phyloP scores from a whole-genome alignment of 2,113 vertebrate genomes.

The rabbit (Oryctolagus cuniculus) region DNA sequence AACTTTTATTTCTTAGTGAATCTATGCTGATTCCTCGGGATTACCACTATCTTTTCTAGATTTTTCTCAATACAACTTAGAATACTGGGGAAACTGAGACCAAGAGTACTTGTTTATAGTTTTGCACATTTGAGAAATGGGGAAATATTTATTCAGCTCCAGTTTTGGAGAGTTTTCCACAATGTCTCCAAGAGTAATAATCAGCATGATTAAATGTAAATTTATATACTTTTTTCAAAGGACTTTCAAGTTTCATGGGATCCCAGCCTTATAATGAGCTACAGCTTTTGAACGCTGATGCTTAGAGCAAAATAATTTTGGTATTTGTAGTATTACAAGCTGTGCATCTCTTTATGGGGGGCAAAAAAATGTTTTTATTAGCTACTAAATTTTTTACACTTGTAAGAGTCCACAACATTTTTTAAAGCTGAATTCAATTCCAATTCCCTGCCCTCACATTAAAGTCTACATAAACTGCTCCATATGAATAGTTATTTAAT shows the following conservation, averaged over 20 bases:
- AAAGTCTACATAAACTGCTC: conserved; percentile 77
- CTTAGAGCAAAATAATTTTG: conserved; percentile 65
- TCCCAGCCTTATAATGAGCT: conserved; percentile 8
- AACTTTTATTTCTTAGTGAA: conserved; percentile 3
- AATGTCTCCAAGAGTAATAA: conserved; percentile 39
- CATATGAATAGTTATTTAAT: conserved; percentile 78
- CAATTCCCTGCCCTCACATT: conserved; percentile 76
- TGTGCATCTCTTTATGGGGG: conserved; percentile 46
- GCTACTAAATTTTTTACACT: conserved; percentile 74
- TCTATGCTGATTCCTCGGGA: background rate
- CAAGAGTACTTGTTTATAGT: background rate
- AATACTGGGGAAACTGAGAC: conserved; percentile 9
- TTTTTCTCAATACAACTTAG: background rate
- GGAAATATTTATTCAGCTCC: background rate
- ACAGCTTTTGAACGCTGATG: conserved; percentile 47
- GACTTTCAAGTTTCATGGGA: conserved; percentile 50
- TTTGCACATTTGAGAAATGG: conserved; percentile 17
- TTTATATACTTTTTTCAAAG: conserved; percentile 34
- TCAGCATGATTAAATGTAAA: conserved; percentile 31
- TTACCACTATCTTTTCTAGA: background rate
- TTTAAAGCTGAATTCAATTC: conserved; percentile 75
- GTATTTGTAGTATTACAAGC: conserved; percentile 62
- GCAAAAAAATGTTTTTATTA: conserved; percentile 71
- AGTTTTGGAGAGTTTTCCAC: background rate
- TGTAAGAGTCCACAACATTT: conserved; percentile 63